Evolutionary conservation across 2,888 invertebrate genomes (phyloP).

Genomic region (Hesperia comma): DNA sequence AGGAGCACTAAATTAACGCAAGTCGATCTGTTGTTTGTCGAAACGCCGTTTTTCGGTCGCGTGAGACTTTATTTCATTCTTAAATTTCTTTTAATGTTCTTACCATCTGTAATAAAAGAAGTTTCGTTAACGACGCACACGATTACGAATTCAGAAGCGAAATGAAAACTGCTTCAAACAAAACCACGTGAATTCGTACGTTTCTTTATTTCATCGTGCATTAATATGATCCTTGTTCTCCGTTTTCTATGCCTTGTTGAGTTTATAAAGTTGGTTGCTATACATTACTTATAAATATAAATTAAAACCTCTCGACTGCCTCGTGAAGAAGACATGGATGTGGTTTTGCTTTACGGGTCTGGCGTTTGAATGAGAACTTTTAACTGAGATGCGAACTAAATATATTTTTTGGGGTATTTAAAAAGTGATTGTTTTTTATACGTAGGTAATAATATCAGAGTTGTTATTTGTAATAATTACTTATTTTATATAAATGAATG

Average conservation of each 20-base stretch:
- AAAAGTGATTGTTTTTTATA: not conserved
- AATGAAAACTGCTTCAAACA: constrained; percentile 28
- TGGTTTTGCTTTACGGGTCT: constrained; percentile 4
- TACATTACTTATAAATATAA: constrained; percentile 28
- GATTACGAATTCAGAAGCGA: constrained; percentile 24
- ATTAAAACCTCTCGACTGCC: constrained; percentile 23
- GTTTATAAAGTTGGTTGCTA: constrained; percentile 25
- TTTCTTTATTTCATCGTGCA: constrained; percentile 28
- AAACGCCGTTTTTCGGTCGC: constrained; percentile 46
- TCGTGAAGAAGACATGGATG: constrained; percentile 25
- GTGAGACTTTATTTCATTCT: constrained; percentile 56
- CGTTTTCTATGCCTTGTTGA: constrained; percentile 31
- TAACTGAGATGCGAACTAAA: not conserved
- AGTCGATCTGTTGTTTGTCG: constrained; percentile 62
- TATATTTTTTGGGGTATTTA: not conserved
- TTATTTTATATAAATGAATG: too few species aligned
- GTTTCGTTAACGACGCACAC: constrained; percentile 21
- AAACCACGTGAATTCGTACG: constrained; percentile 25
- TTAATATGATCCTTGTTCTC: constrained; percentile 34
- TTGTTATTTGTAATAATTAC: too few species aligned
- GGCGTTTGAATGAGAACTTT: constrained; percentile 5
- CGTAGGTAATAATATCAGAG: too few species aligned
- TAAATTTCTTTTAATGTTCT: constrained; percentile 38
- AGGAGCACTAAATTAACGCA: constrained; percentile 63
- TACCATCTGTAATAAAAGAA: constrained; percentile 24